These are phyloP conservation scores for Anhinga rufa DNA, from an alignment of 2,113 vertebrate species.

Conservation along the genomic window DNA sequence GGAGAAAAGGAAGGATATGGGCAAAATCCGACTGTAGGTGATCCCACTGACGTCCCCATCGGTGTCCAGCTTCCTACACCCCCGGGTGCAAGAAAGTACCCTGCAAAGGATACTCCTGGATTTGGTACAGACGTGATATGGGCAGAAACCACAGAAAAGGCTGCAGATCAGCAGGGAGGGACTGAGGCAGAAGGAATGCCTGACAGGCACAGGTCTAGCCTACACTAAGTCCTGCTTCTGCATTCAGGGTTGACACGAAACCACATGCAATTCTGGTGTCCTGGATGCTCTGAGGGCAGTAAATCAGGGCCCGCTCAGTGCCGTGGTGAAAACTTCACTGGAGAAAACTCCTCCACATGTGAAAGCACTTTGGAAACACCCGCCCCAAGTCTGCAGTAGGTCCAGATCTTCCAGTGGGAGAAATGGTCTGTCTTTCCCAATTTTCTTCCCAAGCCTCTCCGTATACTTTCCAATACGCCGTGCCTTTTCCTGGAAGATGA, in stretches of 20 bases:
- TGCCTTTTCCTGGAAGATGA: neutral
- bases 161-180: neutral
- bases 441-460: neutral
- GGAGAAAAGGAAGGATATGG: neutral
- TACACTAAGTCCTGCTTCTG: neutral
- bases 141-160: neutral
- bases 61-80: neutral
- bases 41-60: neutral
- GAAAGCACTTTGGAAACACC: neutral
- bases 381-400: neutral
- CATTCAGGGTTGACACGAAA: neutral
- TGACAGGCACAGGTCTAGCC: neutral
- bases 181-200: neutral
- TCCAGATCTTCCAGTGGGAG: neutral
- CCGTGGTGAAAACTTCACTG: neutral
- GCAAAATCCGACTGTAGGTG: neutral
- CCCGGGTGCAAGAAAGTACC: too few species aligned
- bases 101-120: neutral
- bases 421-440: neutral
- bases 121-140: neutral
- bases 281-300: neutral
- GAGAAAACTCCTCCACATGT: neutral
- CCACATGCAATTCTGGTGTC: accelerated
- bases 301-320: neutral
- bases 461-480: accelerated